Base-by-base conservation (phyloP, 2,113 vertebrate species). In the Nycticorax nycticorax region DNA sequence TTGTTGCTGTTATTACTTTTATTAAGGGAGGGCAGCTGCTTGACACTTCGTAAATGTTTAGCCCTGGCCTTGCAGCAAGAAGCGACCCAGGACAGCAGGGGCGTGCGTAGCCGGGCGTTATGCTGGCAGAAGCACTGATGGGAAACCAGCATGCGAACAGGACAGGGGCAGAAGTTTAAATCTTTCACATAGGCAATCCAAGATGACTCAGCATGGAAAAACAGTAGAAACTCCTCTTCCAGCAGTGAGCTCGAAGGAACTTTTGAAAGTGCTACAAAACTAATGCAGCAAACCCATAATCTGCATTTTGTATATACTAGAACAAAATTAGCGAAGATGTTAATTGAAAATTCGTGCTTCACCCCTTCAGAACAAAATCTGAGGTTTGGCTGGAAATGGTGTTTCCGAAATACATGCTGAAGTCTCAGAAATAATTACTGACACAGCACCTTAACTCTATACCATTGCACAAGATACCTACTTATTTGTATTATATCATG, bases 81-180 rank as follows among this genome's bases (percentile, higher is more conserved):
- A 47, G 28, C 15, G 69, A 72, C 53, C 62, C 77, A 13, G 77
- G 39, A 74, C 3, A 1, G 76, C 83, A 22, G 27, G 30, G 63
- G 8, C 2, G 3, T 0, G 37, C 6, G 0, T 3, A 48, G 76
- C 59, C 1, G 21, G 55, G 74, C 48, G 8, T 28, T 8, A 18
- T 2, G 2, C 66, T 3, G 56, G 22, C 2, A 1, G 55, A 12
- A 52, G 52, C 35, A 11, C 21, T 10, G 62, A 15, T 13, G 78
- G 67, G 62, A 69, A 68, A 33, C 15, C 37, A 15, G 48, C 33
- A 4, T 2, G 30, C 2, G 2, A 62, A 22, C 19, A 12, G 33
- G 27, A 27, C 3, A 0, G 3, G 41, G 43, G 50, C 52, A 52
- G 52, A 24, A 60, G 71, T 37, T 85, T 28, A 21, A 39, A 45